Percentiles rank a stretch among this genome's conserved stretches.
Conservation (phyloP, 2,888 invertebrate genomes). For the Gastrophysa polygoni region DNA sequence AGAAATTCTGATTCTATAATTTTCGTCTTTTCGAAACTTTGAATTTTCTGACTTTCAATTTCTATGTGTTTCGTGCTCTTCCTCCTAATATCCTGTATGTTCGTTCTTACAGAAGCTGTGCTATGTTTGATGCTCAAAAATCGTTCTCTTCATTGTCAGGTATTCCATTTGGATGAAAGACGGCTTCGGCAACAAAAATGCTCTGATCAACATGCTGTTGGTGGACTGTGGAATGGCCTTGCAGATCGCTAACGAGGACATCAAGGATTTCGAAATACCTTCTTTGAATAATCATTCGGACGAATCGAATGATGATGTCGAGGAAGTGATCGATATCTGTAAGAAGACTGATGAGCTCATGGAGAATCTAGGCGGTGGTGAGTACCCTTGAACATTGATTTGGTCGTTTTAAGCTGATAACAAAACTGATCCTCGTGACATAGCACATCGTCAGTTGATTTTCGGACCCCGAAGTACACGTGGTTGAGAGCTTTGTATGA, state of each 20-base stretch:
- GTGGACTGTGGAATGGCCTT: conserved; percentile 61
- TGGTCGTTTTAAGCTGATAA: too few species aligned
- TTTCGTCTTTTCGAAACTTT: too few species aligned
- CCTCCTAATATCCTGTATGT: too few species aligned
- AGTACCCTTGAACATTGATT: background rate
- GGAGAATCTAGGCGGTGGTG: conserved; percentile 4
- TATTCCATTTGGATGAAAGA: conserved; percentile 62
- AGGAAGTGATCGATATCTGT: conserved; percentile 19
- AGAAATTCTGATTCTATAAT: too few species aligned
- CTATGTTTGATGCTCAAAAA: too few species aligned
- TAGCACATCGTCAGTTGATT: too few species aligned
- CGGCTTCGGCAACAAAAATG: conserved; percentile 55
- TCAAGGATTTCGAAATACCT: conserved; percentile 41
- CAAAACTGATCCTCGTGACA: too few species aligned
- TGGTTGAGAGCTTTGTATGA: too few species aligned
- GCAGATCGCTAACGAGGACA: conserved; percentile 35
- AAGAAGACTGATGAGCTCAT: conserved; percentile 21
- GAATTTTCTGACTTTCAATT: too few species aligned
- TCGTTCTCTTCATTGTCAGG: conserved; percentile 41
- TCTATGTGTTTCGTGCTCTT: too few species aligned
- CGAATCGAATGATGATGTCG: conserved; percentile 27
- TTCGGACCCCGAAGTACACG: too few species aligned
- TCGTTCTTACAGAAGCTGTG: too few species aligned
- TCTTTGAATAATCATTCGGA: background rate
- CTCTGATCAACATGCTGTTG: conserved; percentile 61